Conservation (phyloP, 2,113 vertebrate genomes). For the Phylloscopus trochilus region DNA sequence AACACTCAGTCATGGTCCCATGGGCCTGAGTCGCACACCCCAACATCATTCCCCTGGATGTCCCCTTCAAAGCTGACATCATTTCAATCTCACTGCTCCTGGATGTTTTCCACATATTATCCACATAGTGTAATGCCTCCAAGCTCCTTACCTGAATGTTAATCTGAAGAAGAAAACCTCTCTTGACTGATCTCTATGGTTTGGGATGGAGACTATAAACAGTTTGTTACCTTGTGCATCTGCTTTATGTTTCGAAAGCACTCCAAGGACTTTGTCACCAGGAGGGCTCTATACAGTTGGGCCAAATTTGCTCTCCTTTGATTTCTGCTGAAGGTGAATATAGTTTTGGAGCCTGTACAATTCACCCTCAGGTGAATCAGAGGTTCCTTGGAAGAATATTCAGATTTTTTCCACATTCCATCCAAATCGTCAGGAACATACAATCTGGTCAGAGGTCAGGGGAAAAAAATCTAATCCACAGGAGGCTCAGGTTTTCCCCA, state of each 20-base stretch:
- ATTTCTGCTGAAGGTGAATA: not conserved
- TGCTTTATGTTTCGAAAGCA: not conserved
- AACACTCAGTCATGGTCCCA: not conserved
- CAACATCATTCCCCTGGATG: not conserved
- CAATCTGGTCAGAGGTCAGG: not conserved
- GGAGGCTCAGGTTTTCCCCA: not conserved
- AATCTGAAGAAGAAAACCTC: not conserved
- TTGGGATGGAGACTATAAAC: not conserved
- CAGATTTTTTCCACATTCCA: not conserved
- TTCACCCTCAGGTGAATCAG: not conserved
- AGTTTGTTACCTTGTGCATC: not conserved
- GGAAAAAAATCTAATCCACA: not conserved
- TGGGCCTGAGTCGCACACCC: not conserved
- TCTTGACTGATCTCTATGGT: not conserved
- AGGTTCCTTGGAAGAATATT: not conserved
- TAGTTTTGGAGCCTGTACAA: not conserved
- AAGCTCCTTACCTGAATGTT: not conserved
- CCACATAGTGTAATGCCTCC: not conserved
- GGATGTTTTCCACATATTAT: not conserved
- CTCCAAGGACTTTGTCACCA: not conserved
- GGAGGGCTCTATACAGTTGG: not conserved
- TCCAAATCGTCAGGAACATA: not conserved
- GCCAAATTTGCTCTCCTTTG: not conserved
- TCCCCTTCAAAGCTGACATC: not conserved
- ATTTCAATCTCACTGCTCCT: not conserved